phyloP scores from a whole-genome alignment of 2,888 invertebrate species.

The Spodoptera picta region DNA sequence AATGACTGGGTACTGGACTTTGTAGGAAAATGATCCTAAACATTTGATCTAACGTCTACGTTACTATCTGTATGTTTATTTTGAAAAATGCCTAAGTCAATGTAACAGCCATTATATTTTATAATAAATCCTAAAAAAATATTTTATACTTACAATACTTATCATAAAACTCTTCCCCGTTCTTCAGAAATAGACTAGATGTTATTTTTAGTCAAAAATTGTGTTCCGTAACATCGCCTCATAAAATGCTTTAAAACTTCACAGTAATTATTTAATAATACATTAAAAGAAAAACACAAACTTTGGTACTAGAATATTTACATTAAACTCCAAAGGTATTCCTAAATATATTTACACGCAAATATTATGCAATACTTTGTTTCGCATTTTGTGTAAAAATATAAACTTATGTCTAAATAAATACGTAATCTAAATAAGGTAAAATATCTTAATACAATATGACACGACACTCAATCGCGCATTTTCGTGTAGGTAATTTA shows the following conservation, averaged over 20 bases:
- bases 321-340: constrained; percentile 59
- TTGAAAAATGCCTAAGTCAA: constrained; percentile 34
- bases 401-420: constrained; percentile 42
- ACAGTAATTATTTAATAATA: constrained; percentile 58
- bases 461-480: background rate
- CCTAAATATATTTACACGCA: constrained; percentile 54
- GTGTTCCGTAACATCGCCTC: constrained; percentile 53
- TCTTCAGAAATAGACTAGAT: constrained; percentile 51
- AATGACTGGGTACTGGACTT: constrained; percentile 8
- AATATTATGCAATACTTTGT: constrained; percentile 69
- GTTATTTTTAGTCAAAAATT: constrained; percentile 40
- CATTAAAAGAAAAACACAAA: constrained; percentile 57
- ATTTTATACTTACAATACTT: constrained; percentile 9
- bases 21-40: constrained; percentile 9
- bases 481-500: too few species aligned
- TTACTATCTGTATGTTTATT: constrained; percentile 18
- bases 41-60: constrained; percentile 10
- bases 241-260: constrained; percentile 56
- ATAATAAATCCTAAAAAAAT: constrained; percentile 25
- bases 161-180: constrained; percentile 14
- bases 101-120: constrained; percentile 52
- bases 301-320: constrained; percentile 73
- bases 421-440: constrained; percentile 37
- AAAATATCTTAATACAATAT: constrained; percentile 7
- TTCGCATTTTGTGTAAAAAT: constrained; percentile 51